A percentile compares a stretch with the other conserved stretches of the same genome.
These are phyloP conservation scores for Tachysurus fulvidraco DNA, from an alignment of 2,113 vertebrate species.

Conservation along the genomic window DNA sequence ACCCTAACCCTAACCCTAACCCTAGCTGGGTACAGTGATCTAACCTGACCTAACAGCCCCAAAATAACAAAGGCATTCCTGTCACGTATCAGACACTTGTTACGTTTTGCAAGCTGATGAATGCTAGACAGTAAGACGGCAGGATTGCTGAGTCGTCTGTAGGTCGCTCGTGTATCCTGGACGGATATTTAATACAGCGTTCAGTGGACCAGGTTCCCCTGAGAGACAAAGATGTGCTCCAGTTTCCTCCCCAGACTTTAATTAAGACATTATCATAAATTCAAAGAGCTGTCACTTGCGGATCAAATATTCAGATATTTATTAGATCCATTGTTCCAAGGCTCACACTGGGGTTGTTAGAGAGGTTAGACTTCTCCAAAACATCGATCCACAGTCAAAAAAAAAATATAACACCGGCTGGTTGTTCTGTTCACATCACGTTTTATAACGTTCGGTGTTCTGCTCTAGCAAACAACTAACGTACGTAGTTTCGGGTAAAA, in stretches of 20 bases:
- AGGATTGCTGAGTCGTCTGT: background rate
- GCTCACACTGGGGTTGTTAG: slow-evolving; percentile 35
- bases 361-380: slow-evolving; percentile 35
- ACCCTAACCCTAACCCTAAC: no score
- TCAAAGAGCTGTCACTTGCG: slow-evolving; percentile 37
- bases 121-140: background rate
- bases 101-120: background rate
- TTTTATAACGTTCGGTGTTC: background rate
- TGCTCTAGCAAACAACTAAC: background rate
- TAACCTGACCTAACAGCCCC: background rate
- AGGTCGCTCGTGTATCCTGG: background rate
- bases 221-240: slow-evolving; percentile 7
- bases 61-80: background rate
- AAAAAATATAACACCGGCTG: background rate
- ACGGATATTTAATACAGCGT: slow-evolving; percentile 11
- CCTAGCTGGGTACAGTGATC: background rate
- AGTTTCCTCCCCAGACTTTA: slow-evolving; percentile 1
- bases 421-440: background rate
- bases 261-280: slow-evolving; percentile 54
- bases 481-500: background rate
- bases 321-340: slow-evolving; percentile 43
- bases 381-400: background rate
- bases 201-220: background rate
- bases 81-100: background rate
- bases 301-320: slow-evolving; percentile 40